Evolutionary conservation across 2,888 invertebrate genomes (phyloP), one percentile per base, ranked within the genome.

Genomic region (Aricia artaxerxes): DNA sequence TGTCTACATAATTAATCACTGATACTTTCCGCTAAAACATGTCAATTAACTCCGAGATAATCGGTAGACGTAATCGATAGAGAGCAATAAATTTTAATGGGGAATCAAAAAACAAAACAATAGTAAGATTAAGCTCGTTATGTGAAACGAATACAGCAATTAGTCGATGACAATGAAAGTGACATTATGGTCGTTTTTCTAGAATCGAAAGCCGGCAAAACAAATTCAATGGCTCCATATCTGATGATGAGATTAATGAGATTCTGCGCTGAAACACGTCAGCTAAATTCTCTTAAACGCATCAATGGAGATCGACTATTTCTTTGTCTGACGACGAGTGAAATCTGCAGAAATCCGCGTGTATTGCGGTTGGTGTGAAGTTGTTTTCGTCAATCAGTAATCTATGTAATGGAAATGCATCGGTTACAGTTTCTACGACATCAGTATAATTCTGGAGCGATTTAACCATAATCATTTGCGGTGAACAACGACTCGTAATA

Each of bases 291-390:
- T 87, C 84, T 88, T 87, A 24, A 24, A 89, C 89, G 91, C 92
- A 87, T 91, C 87, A 91, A 89, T 91, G 85, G 89, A 86, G 82
- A 82, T 83, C 83, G 87, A 90, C 87, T 88, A 91, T 91, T 91
- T 89, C 87, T 89, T 81, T 79, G 75, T 80, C 79, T 73, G 84
- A 82, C 80, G 81, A 83, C 80, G 80, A 82, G 79, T 82, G 49
- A 79, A 78, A 78, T 84, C 83, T 80, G 84, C 88, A 88, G 88
- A 91, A 88, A 90, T 87, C 85, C 83, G 81, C 79, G 82, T 78
- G 78, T 61, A 31, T 78, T 31, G 73, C 73, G 60, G 73, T 78
- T 75, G 49, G 40, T 44, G 76, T 49, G 53, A 76, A 76, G 53
- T 76, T 35, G 53, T 53, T 49, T 57, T 76, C 53, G 35, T 57